These are phyloP conservation scores for Melanotus villosus DNA, from an alignment of 2,888 invertebrate species.

Conservation along the genomic window DNA sequence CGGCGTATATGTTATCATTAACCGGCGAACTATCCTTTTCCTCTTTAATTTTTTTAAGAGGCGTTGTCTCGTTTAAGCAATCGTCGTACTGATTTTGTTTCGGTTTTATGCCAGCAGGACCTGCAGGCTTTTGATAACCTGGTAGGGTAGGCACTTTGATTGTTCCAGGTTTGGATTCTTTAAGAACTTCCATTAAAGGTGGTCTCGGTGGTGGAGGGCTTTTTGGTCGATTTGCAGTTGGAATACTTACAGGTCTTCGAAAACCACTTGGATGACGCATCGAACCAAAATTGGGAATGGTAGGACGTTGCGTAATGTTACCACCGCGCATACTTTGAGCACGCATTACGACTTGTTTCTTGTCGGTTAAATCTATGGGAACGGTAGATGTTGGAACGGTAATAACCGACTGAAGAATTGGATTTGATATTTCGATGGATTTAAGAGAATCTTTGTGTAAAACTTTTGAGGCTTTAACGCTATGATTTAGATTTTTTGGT, in stretches of 20 bases:
- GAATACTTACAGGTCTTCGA: slow-evolving; percentile 83
- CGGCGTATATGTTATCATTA: slow-evolving; percentile 87
- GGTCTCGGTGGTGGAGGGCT: slow-evolving; percentile 84
- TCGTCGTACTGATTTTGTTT: slow-evolving; percentile 80
- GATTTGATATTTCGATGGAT: slow-evolving; percentile 86
- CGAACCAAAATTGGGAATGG: slow-evolving; percentile 85
- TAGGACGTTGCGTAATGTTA: slow-evolving; percentile 68
- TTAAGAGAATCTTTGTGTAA: slow-evolving; percentile 81
- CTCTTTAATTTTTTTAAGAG: slow-evolving; percentile 75
- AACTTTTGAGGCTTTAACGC: slow-evolving; percentile 75
- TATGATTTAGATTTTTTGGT: slow-evolving; percentile 71
- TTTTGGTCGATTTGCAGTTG: slow-evolving; percentile 78
- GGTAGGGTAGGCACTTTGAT: slow-evolving; percentile 69
- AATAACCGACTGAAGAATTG: slow-evolving; percentile 81
- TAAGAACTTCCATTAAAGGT: slow-evolving; percentile 67
- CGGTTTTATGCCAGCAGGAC: slow-evolving; percentile 54
- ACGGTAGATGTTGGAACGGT: slow-evolving; percentile 74
- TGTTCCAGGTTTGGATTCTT: slow-evolving; percentile 45
- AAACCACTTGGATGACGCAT: slow-evolving; percentile 80
- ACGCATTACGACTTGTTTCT: slow-evolving; percentile 77
- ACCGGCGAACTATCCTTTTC: slow-evolving; percentile 72
- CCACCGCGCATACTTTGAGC: slow-evolving; percentile 86
- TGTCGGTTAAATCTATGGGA: slow-evolving; percentile 73
- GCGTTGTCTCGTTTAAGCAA: slow-evolving; percentile 78
- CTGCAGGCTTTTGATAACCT: slow-evolving; percentile 73